These are phyloP conservation scores for Florisuga fusca DNA, from an alignment of 2,797 vertebrate genomes.

Conservation along the genomic window DNA sequence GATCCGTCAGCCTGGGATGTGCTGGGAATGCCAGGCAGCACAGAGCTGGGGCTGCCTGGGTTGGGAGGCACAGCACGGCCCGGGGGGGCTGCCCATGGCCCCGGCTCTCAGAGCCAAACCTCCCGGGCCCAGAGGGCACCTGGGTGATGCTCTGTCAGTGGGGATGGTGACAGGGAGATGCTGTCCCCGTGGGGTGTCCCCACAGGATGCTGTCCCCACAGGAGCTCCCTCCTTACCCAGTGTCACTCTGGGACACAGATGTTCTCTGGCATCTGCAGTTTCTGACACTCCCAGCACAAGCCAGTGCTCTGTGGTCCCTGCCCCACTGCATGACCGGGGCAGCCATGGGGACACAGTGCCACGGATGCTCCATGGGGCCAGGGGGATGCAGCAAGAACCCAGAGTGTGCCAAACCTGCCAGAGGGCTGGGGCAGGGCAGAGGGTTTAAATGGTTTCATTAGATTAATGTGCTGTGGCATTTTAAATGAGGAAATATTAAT, in stretches of 20 bases:
- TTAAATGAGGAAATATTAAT: conserved; percentile 30
- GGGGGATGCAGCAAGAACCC: not conserved
- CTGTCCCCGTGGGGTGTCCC: fast-evolving
- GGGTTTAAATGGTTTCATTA: not conserved
- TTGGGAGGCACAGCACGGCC: not conserved
- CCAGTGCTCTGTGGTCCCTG: not conserved
- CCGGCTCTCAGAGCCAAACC: not conserved
- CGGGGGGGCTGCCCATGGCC: not conserved
- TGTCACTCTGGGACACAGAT: not conserved
- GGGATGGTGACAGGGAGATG: fast-evolving
- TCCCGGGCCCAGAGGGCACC: too few relatives aligned
- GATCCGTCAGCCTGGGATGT: conserved; percentile 34
- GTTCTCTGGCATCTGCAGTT: not conserved
- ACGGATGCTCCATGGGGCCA: not conserved
- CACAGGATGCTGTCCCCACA: too few relatives aligned
- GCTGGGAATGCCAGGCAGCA: conserved; percentile 33
- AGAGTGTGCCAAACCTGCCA: not conserved
- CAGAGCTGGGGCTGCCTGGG: not conserved
- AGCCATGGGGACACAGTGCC: fast-evolving
- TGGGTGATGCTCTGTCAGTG: too few relatives aligned
- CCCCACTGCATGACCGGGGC: fast-evolving
- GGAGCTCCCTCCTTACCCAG: not conserved
- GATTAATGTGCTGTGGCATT: conserved; percentile 27
- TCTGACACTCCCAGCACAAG: not conserved
- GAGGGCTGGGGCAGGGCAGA: not conserved